Evolutionary conservation across 2,113 vertebrate genomes (phyloP).

Genomic region (Laticauda colubrina): DNA sequence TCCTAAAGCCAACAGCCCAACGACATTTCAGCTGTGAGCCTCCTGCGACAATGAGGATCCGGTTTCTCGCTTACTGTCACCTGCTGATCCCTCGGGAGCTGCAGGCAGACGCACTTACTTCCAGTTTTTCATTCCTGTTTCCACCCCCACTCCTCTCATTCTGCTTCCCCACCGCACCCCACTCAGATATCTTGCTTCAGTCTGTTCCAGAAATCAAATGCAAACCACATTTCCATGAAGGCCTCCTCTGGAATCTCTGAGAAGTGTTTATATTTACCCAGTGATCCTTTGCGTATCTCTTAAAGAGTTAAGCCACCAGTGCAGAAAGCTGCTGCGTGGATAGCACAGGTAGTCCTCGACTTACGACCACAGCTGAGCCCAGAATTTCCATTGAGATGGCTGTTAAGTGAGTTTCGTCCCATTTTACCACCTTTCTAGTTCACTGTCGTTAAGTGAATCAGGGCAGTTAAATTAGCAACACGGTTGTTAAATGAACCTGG

Average conservation of each 20-base stretch:
- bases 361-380: not conserved
- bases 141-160: not conserved
- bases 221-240: not conserved
- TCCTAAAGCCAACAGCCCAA: not conserved
- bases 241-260: not conserved
- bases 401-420: not conserved
- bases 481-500: not conserved
- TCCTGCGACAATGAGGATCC: not conserved
- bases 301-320: not conserved
- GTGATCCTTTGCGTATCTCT: rapidly evolving
- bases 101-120: not conserved
- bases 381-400: too few species aligned
- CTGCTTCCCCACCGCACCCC: not conserved
- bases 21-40: not conserved
- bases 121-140: not conserved
- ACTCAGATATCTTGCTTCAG: not conserved
- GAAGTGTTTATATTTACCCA: not conserved
- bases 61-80: not conserved
- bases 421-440: not conserved
- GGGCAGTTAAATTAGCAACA: too few species aligned
- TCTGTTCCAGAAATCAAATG: not conserved
- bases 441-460: too few species aligned
- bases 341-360: not conserved
- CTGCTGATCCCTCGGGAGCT: not conserved
- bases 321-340: not conserved